A percentile compares a stretch with the other conserved stretches of the same genome.
These are phyloP conservation scores for Myotis davidii DNA, from an alignment of 2,113 vertebrate species.

Conservation along the genomic window DNA sequence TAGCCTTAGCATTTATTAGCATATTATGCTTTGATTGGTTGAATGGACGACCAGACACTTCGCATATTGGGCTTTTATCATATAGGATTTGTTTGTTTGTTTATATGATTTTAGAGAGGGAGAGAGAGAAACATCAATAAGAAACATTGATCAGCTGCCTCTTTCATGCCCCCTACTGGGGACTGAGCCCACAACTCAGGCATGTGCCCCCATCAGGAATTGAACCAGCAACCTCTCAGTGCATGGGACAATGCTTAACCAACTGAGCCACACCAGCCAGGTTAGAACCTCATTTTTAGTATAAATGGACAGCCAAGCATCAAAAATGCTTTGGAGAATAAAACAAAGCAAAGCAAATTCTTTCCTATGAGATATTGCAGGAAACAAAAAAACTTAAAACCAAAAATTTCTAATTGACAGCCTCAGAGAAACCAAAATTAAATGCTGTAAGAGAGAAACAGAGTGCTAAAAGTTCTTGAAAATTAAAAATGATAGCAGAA, in stretches of 20 bases:
- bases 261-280: background rate
- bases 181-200: background rate
- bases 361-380: background rate
- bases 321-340: background rate
- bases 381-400: background rate
- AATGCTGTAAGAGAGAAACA: background rate
- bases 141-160: background rate
- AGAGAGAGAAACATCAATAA: background rate
- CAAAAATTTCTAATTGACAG: background rate
- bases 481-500: constrained; percentile 27
- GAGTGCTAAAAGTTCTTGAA: background rate
- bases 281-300: background rate
- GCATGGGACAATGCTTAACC: background rate
- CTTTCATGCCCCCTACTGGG: background rate
- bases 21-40: too few relatives aligned
- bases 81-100: too few relatives aligned
- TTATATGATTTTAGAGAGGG: background rate
- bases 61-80: too few relatives aligned
- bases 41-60: too few relatives aligned
- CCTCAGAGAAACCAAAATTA: background rate
- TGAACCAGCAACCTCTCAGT: background rate
- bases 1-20: too few relatives aligned
- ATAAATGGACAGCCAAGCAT: background rate
- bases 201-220: background rate
- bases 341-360: background rate